phyloP scores from a whole-genome alignment of 2,888 invertebrate species.

The Crossocerus cetratus region DNA sequence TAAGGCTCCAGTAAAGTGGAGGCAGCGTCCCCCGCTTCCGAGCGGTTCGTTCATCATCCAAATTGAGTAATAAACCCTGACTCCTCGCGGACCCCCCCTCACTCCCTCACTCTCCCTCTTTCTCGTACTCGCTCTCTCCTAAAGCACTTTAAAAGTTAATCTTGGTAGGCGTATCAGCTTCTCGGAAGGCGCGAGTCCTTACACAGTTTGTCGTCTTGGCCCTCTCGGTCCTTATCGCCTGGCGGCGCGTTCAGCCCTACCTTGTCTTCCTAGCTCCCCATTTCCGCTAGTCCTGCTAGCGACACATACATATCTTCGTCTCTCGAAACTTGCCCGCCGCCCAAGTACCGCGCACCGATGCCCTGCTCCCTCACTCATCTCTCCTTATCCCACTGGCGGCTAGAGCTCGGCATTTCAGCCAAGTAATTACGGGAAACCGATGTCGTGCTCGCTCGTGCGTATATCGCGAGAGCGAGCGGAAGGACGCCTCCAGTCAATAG shows the following conservation, averaged over 20 bases:
- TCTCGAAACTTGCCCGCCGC: constrained; percentile 20
- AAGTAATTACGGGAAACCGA: constrained; percentile 33
- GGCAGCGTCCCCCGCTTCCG: constrained; percentile 14
- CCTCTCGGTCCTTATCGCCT: constrained; percentile 26
- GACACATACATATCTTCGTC: constrained; percentile 34
- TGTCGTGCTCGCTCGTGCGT: constrained; percentile 13
- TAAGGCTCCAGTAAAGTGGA: constrained; percentile 10
- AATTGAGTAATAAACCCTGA: constrained; percentile 71
- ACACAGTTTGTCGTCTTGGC: constrained; percentile 41
- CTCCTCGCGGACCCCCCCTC: constrained; percentile 25
- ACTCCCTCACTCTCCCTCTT: too few relatives aligned
- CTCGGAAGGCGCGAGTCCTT: constrained; percentile 41
- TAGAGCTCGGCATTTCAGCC: constrained; percentile 29
- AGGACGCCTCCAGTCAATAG: too few relatives aligned
- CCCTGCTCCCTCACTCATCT: constrained; percentile 35
- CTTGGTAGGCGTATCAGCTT: constrained; percentile 58
- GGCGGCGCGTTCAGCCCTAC: neutral
- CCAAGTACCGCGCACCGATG: constrained; percentile 24
- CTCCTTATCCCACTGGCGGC: constrained; percentile 4
- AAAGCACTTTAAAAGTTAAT: constrained; percentile 70
- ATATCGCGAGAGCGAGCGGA: constrained; percentile 16
- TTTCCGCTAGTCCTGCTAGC: constrained; percentile 23
- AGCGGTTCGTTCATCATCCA: constrained; percentile 69
- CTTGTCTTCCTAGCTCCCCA: constrained; percentile 3
- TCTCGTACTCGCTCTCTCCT: constrained; percentile 28